Conservation (phyloP, 2,113 vertebrate genomes). For the Poeciliopsis prolifica region DNA sequence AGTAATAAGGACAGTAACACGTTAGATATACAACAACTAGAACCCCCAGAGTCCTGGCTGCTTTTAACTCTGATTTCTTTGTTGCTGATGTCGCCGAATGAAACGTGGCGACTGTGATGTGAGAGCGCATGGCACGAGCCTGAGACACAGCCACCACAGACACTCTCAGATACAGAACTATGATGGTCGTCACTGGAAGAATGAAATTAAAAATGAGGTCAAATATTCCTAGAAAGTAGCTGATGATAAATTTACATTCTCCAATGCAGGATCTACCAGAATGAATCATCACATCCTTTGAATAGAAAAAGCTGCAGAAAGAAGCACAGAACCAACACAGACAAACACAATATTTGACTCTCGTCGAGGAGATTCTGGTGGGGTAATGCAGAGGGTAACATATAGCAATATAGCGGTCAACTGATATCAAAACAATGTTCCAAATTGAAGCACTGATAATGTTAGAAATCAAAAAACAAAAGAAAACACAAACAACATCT, state of each 20-base stretch:
- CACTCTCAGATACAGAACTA: background rate
- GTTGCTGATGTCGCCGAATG: background rate
- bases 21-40: slow-evolving; percentile 3
- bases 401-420: background rate
- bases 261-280: background rate
- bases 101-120: background rate
- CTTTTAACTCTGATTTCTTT: background rate
- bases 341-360: background rate
- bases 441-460: background rate
- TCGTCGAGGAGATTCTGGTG: background rate
- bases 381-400: slow-evolving; percentile 13
- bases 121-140: background rate
- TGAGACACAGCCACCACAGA: too few species aligned
- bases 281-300: background rate
- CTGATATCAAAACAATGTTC: background rate
- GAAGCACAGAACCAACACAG: background rate
- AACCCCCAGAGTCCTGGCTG: slow-evolving; percentile 16
- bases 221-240: background rate
- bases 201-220: slow-evolving; percentile 1
- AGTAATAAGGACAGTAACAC: slow-evolving; percentile 1
- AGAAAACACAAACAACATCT: background rate
- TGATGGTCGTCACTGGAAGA: background rate
- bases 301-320: background rate
- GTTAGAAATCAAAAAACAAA: background rate
- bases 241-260: background rate